Conservation (phyloP, 2,797 vertebrate species). For the Artibeus lituratus region DNA sequence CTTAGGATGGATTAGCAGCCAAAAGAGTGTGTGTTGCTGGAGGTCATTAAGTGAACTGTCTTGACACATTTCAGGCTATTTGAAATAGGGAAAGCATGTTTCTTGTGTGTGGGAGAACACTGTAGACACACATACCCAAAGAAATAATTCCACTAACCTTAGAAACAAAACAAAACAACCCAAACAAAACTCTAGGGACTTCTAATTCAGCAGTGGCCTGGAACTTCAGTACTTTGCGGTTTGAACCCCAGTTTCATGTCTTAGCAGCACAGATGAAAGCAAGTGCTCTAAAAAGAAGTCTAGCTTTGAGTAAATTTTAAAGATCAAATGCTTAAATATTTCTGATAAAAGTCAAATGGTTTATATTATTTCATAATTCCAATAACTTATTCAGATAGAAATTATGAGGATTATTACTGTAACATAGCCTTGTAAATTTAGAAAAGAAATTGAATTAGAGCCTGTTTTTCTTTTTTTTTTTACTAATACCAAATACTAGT, state of each 20-base stretch:
- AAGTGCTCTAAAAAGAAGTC: background rate
- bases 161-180: background rate
- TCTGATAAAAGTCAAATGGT: background rate
- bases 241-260: background rate
- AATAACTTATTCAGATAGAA: background rate
- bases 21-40: background rate
- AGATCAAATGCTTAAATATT: background rate
- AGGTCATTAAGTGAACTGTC: background rate
- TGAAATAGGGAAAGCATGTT: background rate
- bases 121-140: background rate
- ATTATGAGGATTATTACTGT: background rate
- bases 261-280: background rate
- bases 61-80: background rate
- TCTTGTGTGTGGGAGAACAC: background rate
- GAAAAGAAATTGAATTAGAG: background rate
- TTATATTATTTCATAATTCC: background rate
- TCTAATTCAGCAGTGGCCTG: background rate
- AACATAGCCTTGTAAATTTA: background rate
- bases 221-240: background rate
- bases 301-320: background rate
- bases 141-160: background rate
- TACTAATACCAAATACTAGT: background rate
- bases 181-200: background rate
- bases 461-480: background rate
- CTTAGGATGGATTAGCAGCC: background rate